These are phyloP conservation scores for Drosophila hydei DNA, from an alignment of 1,140 invertebrate genomes.

Conservation along the genomic window DNA sequence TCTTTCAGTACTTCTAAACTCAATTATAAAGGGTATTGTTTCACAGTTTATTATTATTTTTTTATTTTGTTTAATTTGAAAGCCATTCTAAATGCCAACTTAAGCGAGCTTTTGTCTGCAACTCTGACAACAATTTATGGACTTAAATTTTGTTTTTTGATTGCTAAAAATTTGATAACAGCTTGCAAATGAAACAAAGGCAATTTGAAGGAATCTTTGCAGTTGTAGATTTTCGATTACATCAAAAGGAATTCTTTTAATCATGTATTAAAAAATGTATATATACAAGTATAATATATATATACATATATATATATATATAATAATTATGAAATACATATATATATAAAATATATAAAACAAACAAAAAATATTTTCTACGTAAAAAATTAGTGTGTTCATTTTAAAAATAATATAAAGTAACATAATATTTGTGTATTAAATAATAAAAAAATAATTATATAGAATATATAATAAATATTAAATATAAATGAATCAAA, in stretches of 20 bases:
- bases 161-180: not conserved
- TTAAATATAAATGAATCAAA: no score
- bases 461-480: no score
- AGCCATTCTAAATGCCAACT: conserved; percentile 4
- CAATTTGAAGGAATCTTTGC: not conserved
- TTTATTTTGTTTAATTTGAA: no score
- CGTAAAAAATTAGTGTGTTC: no score
- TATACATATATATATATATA: no score
- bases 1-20: conserved; percentile 2
- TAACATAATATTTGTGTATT: no score
- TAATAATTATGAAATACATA: no score
- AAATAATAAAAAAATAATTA: no score
- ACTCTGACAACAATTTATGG: conserved; percentile 15
- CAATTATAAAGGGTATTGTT: conserved; percentile 31
- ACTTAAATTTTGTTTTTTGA: not conserved
- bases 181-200: not conserved
- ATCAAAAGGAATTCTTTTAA: not conserved
- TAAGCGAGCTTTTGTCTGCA: conserved; percentile 4
- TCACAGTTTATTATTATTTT: not conserved
- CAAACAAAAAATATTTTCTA: no score
- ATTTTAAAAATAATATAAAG: no score
- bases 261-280: not conserved
- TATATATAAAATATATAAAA: no score
- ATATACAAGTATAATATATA: no score
- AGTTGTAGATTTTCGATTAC: not conserved